These are phyloP conservation scores for Catocala sponsa DNA, from an alignment of 2,888 invertebrate genomes.

Conservation along the genomic window DNA sequence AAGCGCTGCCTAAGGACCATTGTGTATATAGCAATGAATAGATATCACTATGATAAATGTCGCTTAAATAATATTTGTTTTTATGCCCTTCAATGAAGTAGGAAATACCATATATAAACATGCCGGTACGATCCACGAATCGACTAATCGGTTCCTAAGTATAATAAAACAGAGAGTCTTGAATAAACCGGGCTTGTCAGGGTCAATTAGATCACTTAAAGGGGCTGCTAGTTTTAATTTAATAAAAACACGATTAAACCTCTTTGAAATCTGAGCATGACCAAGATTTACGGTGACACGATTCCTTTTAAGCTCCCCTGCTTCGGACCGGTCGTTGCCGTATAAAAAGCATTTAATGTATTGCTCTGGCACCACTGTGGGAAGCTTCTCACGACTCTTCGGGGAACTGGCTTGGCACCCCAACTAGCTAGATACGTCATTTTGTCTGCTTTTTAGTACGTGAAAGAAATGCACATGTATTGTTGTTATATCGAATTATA, in stretches of 20 bases:
- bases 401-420: constrained; percentile 43
- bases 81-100: background rate
- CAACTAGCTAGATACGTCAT: constrained; percentile 36
- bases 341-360: constrained; percentile 61
- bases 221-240: constrained; percentile 12
- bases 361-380: constrained; percentile 67
- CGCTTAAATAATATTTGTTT: constrained; percentile 3
- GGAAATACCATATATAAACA: constrained; percentile 8
- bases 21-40: constrained; percentile 22
- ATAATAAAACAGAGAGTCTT: background rate
- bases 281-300: constrained; percentile 38
- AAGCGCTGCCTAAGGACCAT: constrained; percentile 33
- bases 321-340: constrained; percentile 49
- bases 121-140: background rate
- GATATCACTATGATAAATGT: constrained; percentile 15
- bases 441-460: constrained; percentile 21
- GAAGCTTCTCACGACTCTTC: constrained; percentile 74
- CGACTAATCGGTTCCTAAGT: constrained; percentile 15
- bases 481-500: constrained; percentile 6
- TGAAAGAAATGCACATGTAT: constrained; percentile 20
- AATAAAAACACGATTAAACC: constrained; percentile 37
- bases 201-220: constrained; percentile 25
- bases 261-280: constrained; percentile 38
- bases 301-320: constrained; percentile 42
- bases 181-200: constrained; percentile 12